These are phyloP conservation scores for Drosophila fulvimacula DNA, from an alignment of 2,888 invertebrate genomes.

Conservation along the genomic window DNA sequence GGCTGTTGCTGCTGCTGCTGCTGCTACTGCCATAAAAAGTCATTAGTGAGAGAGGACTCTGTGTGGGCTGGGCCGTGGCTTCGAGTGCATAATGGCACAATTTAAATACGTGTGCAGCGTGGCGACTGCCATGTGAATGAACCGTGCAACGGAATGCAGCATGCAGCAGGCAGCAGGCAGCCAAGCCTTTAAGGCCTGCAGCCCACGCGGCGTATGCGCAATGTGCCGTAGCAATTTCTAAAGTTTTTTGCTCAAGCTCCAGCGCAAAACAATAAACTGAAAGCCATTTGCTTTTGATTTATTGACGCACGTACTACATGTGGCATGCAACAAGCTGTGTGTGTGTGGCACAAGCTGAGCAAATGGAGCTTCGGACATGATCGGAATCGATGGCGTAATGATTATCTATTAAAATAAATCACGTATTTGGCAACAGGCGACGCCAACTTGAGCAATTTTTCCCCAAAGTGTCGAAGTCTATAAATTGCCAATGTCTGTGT, in stretches of 20 bases:
- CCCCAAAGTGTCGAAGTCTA: slow-evolving; percentile 75
- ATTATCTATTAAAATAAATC: slow-evolving; percentile 83
- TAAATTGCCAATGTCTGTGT: slow-evolving; percentile 66
- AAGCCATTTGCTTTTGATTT: slow-evolving; percentile 78
- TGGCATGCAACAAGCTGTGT: slow-evolving; percentile 16
- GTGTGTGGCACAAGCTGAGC: slow-evolving; percentile 61
- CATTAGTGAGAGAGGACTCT: slow-evolving; percentile 70
- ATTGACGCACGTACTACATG: slow-evolving; percentile 68
- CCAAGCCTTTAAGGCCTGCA: slow-evolving; percentile 16
- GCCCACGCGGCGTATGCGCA: slow-evolving; percentile 57
- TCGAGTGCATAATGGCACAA: slow-evolving; percentile 79
- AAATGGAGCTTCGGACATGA: slow-evolving; percentile 49
- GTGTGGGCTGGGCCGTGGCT: slow-evolving; percentile 7
- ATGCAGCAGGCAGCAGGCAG: slow-evolving; percentile 9
- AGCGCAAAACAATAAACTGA: slow-evolving; percentile 74
- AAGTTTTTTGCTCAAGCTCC: slow-evolving; percentile 28
- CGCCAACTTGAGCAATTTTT: slow-evolving; percentile 30
- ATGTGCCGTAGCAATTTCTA: slow-evolving; percentile 19
- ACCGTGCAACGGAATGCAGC: slow-evolving; percentile 50
- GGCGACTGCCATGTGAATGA: slow-evolving; percentile 69
- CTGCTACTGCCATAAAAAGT: slow-evolving; percentile 73
- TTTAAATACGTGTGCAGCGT: slow-evolving; percentile 70
- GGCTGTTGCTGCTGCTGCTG: slow-evolving; percentile 43
- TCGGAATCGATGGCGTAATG: slow-evolving; percentile 81
- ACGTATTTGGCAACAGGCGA: slow-evolving; percentile 71